A percentile compares a stretch with the other conserved stretches of the same genome.
These are phyloP conservation scores for Anadara kagoshimensis DNA, from an alignment of 1,140 invertebrate genomes.

Conservation along the genomic window DNA sequence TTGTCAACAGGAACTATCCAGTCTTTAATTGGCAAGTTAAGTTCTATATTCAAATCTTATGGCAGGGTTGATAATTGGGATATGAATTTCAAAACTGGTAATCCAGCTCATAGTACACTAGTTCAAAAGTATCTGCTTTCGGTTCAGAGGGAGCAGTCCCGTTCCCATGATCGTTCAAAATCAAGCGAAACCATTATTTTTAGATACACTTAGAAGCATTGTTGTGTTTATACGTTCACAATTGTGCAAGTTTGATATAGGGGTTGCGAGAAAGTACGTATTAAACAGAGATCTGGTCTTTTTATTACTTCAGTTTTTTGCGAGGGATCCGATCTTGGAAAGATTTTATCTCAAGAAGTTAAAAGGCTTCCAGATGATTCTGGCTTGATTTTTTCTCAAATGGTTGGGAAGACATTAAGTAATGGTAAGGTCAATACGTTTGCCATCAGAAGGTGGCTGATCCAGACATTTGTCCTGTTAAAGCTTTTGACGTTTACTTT, in stretches of 20 bases:
- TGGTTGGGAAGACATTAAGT: conserved; percentile 33
- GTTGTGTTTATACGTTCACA: conserved; percentile 13
- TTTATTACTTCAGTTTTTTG: conserved; percentile 37
- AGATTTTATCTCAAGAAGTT: conserved; percentile 26
- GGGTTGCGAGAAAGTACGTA: background rate
- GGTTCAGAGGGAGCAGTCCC: conserved; percentile 25
- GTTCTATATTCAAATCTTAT: too few species aligned
- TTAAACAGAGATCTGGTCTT: conserved; percentile 23
- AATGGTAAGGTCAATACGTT: conserved; percentile 27
- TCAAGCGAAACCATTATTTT: conserved; percentile 31
- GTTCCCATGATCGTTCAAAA: conserved; percentile 21
- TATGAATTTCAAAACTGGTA: conserved; percentile 15
- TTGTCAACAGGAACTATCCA: background rate
- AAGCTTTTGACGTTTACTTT: conserved; percentile 19
- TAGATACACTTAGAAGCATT: conserved; percentile 7
- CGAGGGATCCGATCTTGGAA: conserved; percentile 33
- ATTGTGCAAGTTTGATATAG: background rate
- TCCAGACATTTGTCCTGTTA: conserved; percentile 20
- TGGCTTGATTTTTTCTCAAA: conserved; percentile 38
- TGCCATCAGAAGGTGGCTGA: conserved; percentile 20
- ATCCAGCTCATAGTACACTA: conserved; percentile 19
- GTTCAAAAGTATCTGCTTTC: conserved; percentile 23
- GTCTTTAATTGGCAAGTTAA: background rate
- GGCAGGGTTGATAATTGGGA: background rate
- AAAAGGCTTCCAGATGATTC: conserved; percentile 24